Conservation (phyloP, 2,888 invertebrate genomes). For the Arenicola marina region DNA sequence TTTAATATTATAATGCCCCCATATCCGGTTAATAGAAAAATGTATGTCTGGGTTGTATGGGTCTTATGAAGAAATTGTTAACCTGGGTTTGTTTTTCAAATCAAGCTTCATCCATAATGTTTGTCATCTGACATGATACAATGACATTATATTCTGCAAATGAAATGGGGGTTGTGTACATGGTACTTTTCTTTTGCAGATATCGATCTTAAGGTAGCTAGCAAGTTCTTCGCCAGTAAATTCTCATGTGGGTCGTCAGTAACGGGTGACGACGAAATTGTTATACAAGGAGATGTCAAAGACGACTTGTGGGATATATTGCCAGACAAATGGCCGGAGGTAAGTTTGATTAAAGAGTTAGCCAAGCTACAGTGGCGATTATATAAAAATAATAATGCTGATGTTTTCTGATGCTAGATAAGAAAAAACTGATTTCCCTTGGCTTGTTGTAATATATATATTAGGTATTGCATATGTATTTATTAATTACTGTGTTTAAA, state of each 20-base stretch:
- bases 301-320: conserved; percentile 97
- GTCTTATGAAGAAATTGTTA: too few relatives aligned
- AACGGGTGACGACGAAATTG: conserved; percentile 98
- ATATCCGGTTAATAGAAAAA: too few relatives aligned
- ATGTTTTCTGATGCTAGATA: not conserved
- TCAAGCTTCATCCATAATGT: too few relatives aligned
- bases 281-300: conserved; percentile 98
- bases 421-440: not conserved
- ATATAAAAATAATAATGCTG: not conserved
- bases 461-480: not conserved
- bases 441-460: not conserved
- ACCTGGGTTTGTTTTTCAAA: too few relatives aligned
- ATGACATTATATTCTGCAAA: too few relatives aligned
- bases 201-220: conserved; percentile 96
- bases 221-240: conserved; percentile 95
- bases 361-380: too few relatives aligned
- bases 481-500: not conserved
- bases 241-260: conserved; percentile 99
- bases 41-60: too few relatives aligned
- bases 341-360: too few relatives aligned
- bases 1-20: too few relatives aligned
- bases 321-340: conserved; percentile 97
- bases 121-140: too few relatives aligned
- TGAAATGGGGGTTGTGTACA: too few relatives aligned
- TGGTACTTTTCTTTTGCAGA: conserved; percentile 69